Base-by-base conservation (phyloP, 2,113 vertebrate species). In the Sardina pilchardus region DNA sequence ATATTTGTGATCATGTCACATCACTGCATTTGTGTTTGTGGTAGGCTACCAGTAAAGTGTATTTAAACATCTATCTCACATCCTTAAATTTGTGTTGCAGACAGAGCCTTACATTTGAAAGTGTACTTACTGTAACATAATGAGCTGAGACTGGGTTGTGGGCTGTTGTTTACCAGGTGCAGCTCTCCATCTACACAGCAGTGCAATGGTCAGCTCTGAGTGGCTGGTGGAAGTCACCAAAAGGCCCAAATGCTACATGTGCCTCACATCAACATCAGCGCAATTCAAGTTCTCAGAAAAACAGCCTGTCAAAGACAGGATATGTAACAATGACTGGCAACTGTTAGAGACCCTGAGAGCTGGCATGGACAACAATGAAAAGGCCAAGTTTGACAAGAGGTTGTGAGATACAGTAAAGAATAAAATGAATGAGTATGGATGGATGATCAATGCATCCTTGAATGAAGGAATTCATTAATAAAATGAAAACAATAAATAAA, bases 191-290 rank as follows among this genome's bases (percentile, higher is more conserved):
- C 45, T 98, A 83, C 97, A 99, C 2, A 95, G 96, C 89, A 94
- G 94, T 0, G 92, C 96, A 36, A 91, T 98, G 81, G 92, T 96
- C 85, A 93, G 92, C 0, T 93, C 85, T 8, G 96, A 96, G 1
- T 98, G 97, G 98, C 94, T 99, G 91, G 96, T 99, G 87, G 86
- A 97, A 98, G 96, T 93, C 53, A 97, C 97, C 12, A 98, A 99
- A 90, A 93, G 97, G 48, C 96, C 96, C 0, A 0, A 96, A 91
- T 98, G 97, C 90, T 96, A 98, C 89, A 87, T 97, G 88, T 99
- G 97, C 91, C 95, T 97, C 94, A 96, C 95, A 0, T 88, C 0
- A 93, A 93, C 53, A n/a, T 94, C 90, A 0, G 86, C 96, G 16
- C 93, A 91, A 1, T 99, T 99, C 90, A 85, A 26, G 48, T 99